Conservation (phyloP, 2,797 vertebrate species). For the Petrocephalus schoutedeni region DNA sequence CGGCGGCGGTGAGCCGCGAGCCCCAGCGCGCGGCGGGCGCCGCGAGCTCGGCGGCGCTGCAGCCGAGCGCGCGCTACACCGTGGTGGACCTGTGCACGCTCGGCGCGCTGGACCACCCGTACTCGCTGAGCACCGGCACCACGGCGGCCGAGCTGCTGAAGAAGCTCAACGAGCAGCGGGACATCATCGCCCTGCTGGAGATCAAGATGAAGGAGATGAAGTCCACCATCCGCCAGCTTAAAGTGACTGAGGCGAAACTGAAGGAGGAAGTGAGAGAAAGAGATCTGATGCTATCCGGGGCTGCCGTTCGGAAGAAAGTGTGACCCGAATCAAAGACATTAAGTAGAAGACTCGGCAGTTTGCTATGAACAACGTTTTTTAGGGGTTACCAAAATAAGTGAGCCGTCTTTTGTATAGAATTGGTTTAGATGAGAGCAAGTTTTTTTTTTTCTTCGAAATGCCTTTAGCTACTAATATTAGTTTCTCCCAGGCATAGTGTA, state of each 20-base stretch:
- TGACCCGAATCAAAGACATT: slow-evolving; percentile 5
- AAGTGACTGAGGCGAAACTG: slow-evolving; percentile 68
- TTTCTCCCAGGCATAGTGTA: slow-evolving; percentile 19
- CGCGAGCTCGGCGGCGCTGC: neutral
- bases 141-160: slow-evolving; percentile 72
- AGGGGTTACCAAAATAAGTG: slow-evolving; percentile 25
- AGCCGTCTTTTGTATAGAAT: slow-evolving; percentile 26
- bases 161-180: slow-evolving; percentile 72
- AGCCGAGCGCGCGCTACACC: slow-evolving; percentile 14
- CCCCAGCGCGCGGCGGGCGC: slow-evolving; percentile 17
- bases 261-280: slow-evolving; percentile 71
- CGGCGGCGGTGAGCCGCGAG: slow-evolving; percentile 37
- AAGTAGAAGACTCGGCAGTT: neutral
- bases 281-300: slow-evolving; percentile 63
- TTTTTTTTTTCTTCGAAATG: slow-evolving; percentile 19
- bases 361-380: slow-evolving; percentile 43
- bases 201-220: slow-evolving; percentile 79
- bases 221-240: slow-evolving; percentile 68
- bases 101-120: slow-evolving; percentile 59
- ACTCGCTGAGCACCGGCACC: slow-evolving; percentile 70
- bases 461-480: slow-evolving; percentile 25
- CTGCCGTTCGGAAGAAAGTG: slow-evolving; percentile 67
- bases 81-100: slow-evolving; percentile 19
- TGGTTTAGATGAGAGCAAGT: slow-evolving; percentile 1
- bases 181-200: slow-evolving; percentile 74